Percentiles rank a stretch among this genome's conserved stretches.
These are phyloP conservation scores for Acridotheres tristis DNA, from an alignment of 2,797 vertebrate genomes.

Conservation along the genomic window DNA sequence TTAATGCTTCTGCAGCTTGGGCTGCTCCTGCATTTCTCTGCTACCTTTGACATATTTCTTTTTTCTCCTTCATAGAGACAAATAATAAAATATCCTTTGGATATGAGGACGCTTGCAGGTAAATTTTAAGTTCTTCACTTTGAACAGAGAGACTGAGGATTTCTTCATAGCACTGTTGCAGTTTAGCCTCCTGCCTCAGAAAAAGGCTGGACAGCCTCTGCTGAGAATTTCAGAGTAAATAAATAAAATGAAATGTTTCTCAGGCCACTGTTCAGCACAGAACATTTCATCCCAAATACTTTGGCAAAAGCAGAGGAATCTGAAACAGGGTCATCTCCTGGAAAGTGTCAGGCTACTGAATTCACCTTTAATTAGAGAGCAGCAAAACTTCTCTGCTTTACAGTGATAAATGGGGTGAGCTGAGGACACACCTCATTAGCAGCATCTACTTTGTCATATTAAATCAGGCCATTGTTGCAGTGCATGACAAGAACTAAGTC, in stretches of 20 bases:
- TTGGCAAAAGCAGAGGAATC: not conserved
- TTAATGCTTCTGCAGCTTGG: not conserved
- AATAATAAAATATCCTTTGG: not conserved
- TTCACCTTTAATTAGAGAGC: slow-evolving; percentile 36
- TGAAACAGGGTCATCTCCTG: slow-evolving; percentile 26
- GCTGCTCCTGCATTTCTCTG: not conserved
- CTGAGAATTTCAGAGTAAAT: not conserved
- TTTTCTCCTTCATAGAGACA: not conserved
- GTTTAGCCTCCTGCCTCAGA: not conserved
- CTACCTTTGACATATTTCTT: not conserved
- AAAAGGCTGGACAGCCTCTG: not conserved
- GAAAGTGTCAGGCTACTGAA: slow-evolving; percentile 10
- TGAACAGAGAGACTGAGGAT: not conserved
- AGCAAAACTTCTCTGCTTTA: not conserved
- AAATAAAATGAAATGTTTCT: slow-evolving; percentile 7
- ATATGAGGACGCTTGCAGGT: not conserved
- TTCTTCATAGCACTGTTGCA: not conserved
- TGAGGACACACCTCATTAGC: slow-evolving; percentile 45
- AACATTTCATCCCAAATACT: slow-evolving; percentile 23
- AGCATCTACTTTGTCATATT: not conserved
- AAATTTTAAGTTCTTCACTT: not conserved
- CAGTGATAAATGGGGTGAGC: not conserved
- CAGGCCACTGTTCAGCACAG: not conserved
- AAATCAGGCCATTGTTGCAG: slow-evolving; percentile 23
- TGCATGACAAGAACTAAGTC: not conserved